Percentiles rank a stretch among this genome's conserved stretches.
phyloP scores from a whole-genome alignment of 1,140 invertebrate species.

The Brachionus asplanchnoidis region DNA sequence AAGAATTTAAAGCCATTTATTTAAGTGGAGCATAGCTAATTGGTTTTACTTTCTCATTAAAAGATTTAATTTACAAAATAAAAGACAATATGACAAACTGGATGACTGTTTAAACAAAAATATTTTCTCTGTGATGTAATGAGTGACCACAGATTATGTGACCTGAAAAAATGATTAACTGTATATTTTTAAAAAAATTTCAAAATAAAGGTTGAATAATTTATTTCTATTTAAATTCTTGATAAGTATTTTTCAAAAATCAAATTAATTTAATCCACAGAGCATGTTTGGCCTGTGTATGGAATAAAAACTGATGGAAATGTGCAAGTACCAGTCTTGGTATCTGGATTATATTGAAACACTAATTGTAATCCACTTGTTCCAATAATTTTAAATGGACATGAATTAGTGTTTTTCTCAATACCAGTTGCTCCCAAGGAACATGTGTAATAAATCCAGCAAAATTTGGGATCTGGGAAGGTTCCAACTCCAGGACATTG shows the following conservation, averaged over 20 bases:
- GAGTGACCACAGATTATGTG: too few species aligned
- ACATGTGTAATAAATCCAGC: conserved; percentile 18
- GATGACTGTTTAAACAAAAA: too few species aligned
- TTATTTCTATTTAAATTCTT: neutral
- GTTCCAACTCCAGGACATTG: neutral
- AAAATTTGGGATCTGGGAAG: neutral
- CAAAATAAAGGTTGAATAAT: neutral
- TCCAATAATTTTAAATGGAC: neutral
- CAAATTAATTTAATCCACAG: neutral
- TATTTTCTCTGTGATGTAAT: too few species aligned
- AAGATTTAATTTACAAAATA: too few species aligned
- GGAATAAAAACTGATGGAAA: neutral
- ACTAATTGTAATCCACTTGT: neutral
- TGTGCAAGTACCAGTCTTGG: neutral
- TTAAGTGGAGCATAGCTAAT: too few species aligned
- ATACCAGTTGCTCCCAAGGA: neutral
- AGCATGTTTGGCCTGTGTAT: neutral
- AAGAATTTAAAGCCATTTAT: too few species aligned
- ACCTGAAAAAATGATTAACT: too few species aligned
- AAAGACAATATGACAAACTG: too few species aligned
- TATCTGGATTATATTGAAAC: neutral
- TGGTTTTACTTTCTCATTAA: too few species aligned
- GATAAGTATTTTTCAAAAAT: neutral
- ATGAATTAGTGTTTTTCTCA: neutral
- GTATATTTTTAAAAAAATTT: neutral